Conservation (phyloP, 2,888 invertebrate species). For the Parnassius smintheus region DNA sequence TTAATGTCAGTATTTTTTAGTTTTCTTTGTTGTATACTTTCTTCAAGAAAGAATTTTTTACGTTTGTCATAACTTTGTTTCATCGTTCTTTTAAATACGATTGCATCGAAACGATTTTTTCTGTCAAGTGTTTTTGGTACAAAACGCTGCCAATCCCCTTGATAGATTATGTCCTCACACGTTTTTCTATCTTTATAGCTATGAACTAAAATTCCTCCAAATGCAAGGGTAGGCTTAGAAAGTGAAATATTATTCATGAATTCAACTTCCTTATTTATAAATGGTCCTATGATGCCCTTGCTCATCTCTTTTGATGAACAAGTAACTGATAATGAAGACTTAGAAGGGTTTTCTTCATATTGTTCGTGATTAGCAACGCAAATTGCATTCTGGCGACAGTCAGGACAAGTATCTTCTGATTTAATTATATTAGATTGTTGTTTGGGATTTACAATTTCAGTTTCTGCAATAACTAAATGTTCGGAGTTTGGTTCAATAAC, state of each 20-base stretch:
- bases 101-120: constrained; percentile 36
- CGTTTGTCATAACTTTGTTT: constrained; percentile 28
- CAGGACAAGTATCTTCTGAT: constrained; percentile 42
- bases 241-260: constrained; percentile 29
- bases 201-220: constrained; percentile 64
- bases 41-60: constrained; percentile 1
- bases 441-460: constrained; percentile 36
- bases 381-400: constrained; percentile 34
- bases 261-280: constrained; percentile 32
- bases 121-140: constrained; percentile 39
- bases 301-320: constrained; percentile 34
- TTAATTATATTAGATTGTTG: constrained; percentile 40
- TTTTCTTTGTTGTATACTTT: constrained; percentile 2
- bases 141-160: constrained; percentile 64
- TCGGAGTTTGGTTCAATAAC: neutral
- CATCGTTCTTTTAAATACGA: constrained; percentile 7
- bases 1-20: neutral
- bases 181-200: constrained; percentile 59
- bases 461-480: constrained; percentile 33
- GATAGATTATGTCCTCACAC: constrained; percentile 66
- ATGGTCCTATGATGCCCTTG: constrained; percentile 35
- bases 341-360: constrained; percentile 28
- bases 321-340: constrained; percentile 1
- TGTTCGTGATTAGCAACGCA: constrained; percentile 17
- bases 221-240: constrained; percentile 46